Base-by-base conservation (phyloP, 53 echinoderm and acorn worm genomes). In the Henricia sp. region DNA sequence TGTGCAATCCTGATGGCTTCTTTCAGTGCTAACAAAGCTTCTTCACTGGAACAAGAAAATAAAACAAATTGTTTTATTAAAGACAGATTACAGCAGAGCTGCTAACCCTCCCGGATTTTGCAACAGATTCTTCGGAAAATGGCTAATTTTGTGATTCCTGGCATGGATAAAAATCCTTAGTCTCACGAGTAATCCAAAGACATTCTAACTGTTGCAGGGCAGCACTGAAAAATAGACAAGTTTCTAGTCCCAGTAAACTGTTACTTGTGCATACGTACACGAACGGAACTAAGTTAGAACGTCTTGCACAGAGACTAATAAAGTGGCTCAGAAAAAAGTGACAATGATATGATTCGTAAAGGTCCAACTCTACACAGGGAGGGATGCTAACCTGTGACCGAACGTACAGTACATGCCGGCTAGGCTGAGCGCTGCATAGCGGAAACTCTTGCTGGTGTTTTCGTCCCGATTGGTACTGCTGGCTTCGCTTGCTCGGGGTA, bases 371-470 rank as follows among this genome's bases (percentile, higher is more conserved):
- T 13, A 19, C 17, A 64, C 32, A 14, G 29, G 64, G 19, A 29
- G 20, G 4, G 12, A 30, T 21, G 77, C 84, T 93, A 63, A 96
- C 96, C 67, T 93, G 78, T 96, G 96, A 21, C 93, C 93, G 59
- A 96, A 91, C 67, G 88, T 72, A 54, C 88, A 93, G 42, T 93
- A 93, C 39, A 96, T 55, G 36, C 91, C 91, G 4, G 96, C 96
- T 65, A 96, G 66, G 56, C 92, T 94, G 67, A 96, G 93, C 38
- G 96, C 96, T 86, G 96, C 96, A 90, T 96, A 96, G 34, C 96
- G 86, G 50, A 89, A 96, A 60, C 89, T 93, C 50, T 91, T 89
- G 33, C 89, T 84, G 40, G 83, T 68, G 58, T 91, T 87, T 71
- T 95, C 91, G 51, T 68, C 80, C 43, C 68, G 56, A 27, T 40